Evolutionary conservation across 2,113 vertebrate genomes (phyloP), one percentile per base, ranked within the genome.

Genomic region (Dunckerocampus dactyliophorus): DNA sequence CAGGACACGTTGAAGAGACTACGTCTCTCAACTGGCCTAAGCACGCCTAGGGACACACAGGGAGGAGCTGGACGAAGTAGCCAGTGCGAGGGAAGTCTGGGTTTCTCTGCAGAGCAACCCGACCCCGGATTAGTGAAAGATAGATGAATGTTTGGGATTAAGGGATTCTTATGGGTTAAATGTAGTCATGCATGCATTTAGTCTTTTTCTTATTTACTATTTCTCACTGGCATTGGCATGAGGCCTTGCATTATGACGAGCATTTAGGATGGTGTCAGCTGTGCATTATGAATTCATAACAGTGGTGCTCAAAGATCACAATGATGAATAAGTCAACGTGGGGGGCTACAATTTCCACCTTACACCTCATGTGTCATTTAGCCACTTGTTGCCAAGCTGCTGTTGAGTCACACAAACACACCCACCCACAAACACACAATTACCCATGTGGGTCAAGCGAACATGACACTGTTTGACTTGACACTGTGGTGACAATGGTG

Each of bases 221-320:
- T 43, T 43, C 12, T 5, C 12, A 14, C 13, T 8, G 31, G 31
- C 31, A 34, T 43, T 3, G 3, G 14, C 16, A 47, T 51, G 60
- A 1, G 67, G 47, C 8, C 37, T 62, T 49, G 9, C 22, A 54
- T 34, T 24, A 64, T 14, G 20, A 34, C 19, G 45, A 66, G 14
- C 24, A 4, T 69, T 71, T 61, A 34, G 19, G 69, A 78, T 77
- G 22, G 67, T 74, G 69, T 76, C 60, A 50, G 43, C 43, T 20
- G 6, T 34, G 3, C 64, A 70, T 88, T 69, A 82, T 51, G 82
- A 77, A 82, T 84, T 79, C 58, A 83, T 70, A 21, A 51, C 51
- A 39, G 24, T 53, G 20, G 54, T 8, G 20, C 53, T 60, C 50
- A 34, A 59, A 55, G 62, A 52, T 16, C 21, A 51, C 65, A 56